These are phyloP conservation scores for Thunnus maccoyii DNA, from an alignment of 2,113 vertebrate genomes.

Conservation along the genomic window DNA sequence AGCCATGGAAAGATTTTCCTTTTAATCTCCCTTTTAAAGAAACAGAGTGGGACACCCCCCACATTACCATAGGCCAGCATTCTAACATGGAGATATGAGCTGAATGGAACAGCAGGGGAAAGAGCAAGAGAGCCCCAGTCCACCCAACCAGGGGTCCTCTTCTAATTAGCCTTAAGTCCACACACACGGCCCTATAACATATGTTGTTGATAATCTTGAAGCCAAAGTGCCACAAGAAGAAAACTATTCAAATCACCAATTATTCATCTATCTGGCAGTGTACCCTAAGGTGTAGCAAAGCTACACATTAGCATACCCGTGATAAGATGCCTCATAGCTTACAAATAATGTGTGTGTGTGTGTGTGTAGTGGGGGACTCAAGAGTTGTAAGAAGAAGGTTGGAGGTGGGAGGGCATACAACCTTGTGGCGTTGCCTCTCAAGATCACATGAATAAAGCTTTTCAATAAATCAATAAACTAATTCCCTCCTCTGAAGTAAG, in stretches of 20 bases:
- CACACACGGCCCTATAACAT: constrained; percentile 59
- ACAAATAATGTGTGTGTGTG: constrained; percentile 38
- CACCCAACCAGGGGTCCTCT: constrained; percentile 46
- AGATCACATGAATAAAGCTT: constrained; percentile 66
- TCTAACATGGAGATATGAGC: constrained; percentile 47
- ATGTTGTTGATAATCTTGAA: constrained; percentile 64
- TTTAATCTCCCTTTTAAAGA: constrained; percentile 73
- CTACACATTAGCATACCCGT: constrained; percentile 59
- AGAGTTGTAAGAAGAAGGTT: background rate
- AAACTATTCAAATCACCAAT: constrained; percentile 68
- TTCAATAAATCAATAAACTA: constrained; percentile 75
- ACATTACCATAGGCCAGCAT: constrained; percentile 76
- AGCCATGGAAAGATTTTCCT: constrained; percentile 71
- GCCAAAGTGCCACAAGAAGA: constrained; percentile 56
- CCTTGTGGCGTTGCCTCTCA: constrained; percentile 41
- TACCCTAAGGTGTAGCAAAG: constrained; percentile 46
- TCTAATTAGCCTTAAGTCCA: constrained; percentile 76
- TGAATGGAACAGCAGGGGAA: constrained; percentile 79
- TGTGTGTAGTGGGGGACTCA: background rate
- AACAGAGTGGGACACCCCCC: constrained; percentile 30
- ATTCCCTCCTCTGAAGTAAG: constrained; percentile 44
- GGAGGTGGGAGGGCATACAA: constrained; percentile 8
- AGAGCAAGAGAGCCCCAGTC: constrained; percentile 18
- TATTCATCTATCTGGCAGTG: constrained; percentile 56
- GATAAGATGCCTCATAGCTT: constrained; percentile 44